Percentiles rank a stretch among this genome's conserved stretches.
Conservation (phyloP, 2,888 invertebrate species). For the Malachius bipustulatus region DNA sequence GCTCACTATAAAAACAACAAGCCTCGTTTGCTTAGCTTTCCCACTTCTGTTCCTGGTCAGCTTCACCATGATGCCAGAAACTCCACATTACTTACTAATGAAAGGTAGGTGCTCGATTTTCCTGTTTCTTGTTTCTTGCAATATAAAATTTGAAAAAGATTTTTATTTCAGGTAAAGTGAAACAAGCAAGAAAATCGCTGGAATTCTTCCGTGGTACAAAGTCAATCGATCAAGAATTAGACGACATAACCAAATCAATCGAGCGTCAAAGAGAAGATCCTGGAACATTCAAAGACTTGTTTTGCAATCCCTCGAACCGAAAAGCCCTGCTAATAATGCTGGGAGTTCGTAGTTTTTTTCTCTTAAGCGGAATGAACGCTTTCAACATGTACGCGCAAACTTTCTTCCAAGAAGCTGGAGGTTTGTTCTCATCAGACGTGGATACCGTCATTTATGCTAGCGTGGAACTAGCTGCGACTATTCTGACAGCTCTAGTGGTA, state of each 20-base stretch:
- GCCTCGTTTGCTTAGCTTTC: constrained; percentile 19
- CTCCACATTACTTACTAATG: constrained; percentile 29
- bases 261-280: constrained; percentile 27
- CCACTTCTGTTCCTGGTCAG: constrained; percentile 23
- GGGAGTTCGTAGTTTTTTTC: constrained; percentile 35
- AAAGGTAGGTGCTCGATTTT: too few species aligned
- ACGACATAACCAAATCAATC: constrained; percentile 22
- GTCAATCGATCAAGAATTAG: constrained; percentile 26
- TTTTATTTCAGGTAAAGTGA: too few species aligned
- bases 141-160: too few species aligned
- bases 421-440: constrained; percentile 26
- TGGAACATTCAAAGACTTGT: constrained; percentile 42
- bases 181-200: constrained; percentile 22
- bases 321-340: constrained; percentile 50
- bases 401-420: constrained; percentile 28
- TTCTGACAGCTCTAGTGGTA: constrained; percentile 25
- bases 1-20: constrained; percentile 18
- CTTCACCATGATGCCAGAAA: constrained; percentile 29
- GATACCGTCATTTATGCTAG: constrained; percentile 36
- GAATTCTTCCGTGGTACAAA: constrained; percentile 21
- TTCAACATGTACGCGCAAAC: constrained; percentile 26
- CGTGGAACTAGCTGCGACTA: constrained; percentile 31
- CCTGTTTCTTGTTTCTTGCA: too few species aligned
- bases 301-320: constrained; percentile 44
- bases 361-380: constrained; percentile 26